A percentile compares a stretch with the other conserved stretches of the same genome.
phyloP scores from a whole-genome alignment of 2,113 vertebrate genomes.

The Danionella cerebrum region DNA sequence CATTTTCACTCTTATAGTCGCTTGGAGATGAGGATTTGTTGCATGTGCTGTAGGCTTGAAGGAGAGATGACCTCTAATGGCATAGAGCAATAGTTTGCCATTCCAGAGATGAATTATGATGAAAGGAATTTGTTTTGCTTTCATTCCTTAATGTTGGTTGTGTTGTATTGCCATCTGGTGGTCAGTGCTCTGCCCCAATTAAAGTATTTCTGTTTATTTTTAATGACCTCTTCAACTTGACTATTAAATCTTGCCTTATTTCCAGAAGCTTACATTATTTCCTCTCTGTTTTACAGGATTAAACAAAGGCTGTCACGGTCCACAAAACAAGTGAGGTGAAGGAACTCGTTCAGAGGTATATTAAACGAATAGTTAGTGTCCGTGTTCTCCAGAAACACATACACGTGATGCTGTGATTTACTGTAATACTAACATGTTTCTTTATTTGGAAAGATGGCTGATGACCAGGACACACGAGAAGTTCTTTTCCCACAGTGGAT shows the following conservation, averaged over 20 bases:
- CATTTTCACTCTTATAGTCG: no score
- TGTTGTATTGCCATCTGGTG: constrained; percentile 59
- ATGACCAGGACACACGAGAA: constrained; percentile 80
- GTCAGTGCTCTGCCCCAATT: constrained; percentile 9
- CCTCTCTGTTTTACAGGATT: constrained; percentile 32
- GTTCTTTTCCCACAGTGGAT: constrained; percentile 85
- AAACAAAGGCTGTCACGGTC: constrained; percentile 40
- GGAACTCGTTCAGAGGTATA: constrained; percentile 48
- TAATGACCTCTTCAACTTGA: not conserved
- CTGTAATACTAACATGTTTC: not conserved
- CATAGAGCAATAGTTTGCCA: no score
- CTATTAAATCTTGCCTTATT: not conserved
- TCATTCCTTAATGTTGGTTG: no score
- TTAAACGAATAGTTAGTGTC: not conserved
- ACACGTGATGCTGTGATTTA: no score
- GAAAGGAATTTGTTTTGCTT: no score
- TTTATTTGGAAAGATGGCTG: constrained; percentile 71
- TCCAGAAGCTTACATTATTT: not conserved
- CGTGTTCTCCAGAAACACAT: no score
- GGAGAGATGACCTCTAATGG: no score
- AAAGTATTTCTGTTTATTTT: no score
- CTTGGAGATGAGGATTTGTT: no score
- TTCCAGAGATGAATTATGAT: no score
- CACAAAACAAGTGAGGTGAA: constrained; percentile 40
- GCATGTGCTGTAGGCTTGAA: no score